Evolutionary conservation across 1,140 invertebrate species (phyloP).

Genomic region (Drosophila prosaltans): DNA sequence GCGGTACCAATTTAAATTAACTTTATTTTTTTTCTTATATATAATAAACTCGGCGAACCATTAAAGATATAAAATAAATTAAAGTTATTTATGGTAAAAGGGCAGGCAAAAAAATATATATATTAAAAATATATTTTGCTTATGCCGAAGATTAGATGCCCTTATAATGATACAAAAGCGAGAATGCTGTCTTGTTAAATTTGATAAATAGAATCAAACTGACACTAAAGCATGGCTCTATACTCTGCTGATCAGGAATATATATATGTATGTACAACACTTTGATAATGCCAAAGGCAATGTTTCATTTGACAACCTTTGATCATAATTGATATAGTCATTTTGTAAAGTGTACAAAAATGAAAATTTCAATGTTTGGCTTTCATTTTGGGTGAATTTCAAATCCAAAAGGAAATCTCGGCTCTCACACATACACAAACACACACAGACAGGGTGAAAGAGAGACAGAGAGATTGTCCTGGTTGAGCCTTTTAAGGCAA

Average conservation of each 20-base stretch:
- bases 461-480: constrained; percentile 22
- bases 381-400: constrained; percentile 11
- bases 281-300: not conserved
- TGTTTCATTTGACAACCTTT: not conserved
- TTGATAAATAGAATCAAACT: too few species aligned
- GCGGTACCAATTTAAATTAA: constrained; percentile 48
- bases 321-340: constrained; percentile 6
- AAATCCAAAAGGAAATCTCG: constrained; percentile 38
- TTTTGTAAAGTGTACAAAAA: constrained; percentile 1
- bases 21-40: constrained; percentile 4
- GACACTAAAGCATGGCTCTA: too few species aligned
- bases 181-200: too few species aligned
- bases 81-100: constrained; percentile 60
- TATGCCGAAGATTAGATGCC: not conserved
- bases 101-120: constrained; percentile 4
- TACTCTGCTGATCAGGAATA: not conserved
- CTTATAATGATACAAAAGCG: not conserved
- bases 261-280: not conserved
- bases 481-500: constrained; percentile 56
- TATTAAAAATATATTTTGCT: not conserved
- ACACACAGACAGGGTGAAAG: too few species aligned
- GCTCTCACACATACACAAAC: constrained; percentile 15
- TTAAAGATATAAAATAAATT: constrained; percentile 58
- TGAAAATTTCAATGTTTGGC: constrained; percentile 12
- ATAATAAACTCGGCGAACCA: constrained; percentile 30